These are phyloP conservation scores for Elegia similella DNA, from an alignment of 2,888 invertebrate species.

Conservation along the genomic window DNA sequence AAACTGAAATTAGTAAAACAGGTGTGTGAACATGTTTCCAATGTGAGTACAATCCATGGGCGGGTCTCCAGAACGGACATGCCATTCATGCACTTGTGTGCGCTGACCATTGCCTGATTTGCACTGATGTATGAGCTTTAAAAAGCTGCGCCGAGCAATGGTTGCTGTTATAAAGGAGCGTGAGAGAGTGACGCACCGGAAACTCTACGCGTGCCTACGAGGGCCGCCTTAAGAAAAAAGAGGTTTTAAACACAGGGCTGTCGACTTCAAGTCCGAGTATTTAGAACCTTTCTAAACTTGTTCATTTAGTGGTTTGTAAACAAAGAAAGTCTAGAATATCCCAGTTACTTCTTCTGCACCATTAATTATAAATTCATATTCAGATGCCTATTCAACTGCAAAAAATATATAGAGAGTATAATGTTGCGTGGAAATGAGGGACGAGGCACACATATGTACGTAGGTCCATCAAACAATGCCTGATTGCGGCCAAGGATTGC, in stretches of 20 bases:
- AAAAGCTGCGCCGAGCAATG: conserved; percentile 25
- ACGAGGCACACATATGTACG: too few species aligned
- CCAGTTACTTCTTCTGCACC: too few species aligned
- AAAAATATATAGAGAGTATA: too few species aligned
- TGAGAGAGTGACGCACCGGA: conserved; percentile 46
- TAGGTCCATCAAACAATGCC: too few species aligned
- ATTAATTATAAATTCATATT: too few species aligned
- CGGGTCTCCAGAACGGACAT: conserved; percentile 37
- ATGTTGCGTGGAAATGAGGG: too few species aligned
- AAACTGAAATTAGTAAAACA: neutral
- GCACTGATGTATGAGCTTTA: conserved; percentile 23
- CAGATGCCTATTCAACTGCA: too few species aligned
- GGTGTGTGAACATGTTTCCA: neutral
- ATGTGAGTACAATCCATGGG: neutral
- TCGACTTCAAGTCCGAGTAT: neutral
- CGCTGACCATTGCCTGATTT: conserved; percentile 22
- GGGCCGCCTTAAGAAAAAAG: conserved; percentile 16
- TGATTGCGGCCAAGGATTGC: too few species aligned
- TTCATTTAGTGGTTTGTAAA: neutral
- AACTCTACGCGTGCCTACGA: conserved; percentile 32
- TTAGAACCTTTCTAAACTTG: neutral
- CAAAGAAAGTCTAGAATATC: too few species aligned
- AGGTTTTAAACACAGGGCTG: neutral
- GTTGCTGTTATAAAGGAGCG: conserved; percentile 29
- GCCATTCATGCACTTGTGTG: conserved; percentile 32